These are phyloP conservation scores for Heliconius cydno DNA, from an alignment of 2,888 invertebrate genomes.

Conservation along the genomic window DNA sequence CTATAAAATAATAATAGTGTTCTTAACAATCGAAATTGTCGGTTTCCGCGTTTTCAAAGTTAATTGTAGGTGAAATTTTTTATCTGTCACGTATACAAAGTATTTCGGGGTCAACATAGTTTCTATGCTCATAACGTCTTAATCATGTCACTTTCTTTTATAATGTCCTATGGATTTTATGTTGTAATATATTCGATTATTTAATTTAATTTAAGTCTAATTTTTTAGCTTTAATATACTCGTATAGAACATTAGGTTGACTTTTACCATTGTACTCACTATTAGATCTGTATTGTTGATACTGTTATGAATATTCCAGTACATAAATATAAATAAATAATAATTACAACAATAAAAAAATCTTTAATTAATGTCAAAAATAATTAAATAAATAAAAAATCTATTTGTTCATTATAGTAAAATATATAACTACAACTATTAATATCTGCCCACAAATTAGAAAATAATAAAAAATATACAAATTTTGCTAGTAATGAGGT, in stretches of 20 bases:
- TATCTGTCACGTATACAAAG: conserved; percentile 21
- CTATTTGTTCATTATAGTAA: neutral
- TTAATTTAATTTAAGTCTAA: neutral
- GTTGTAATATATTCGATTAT: neutral
- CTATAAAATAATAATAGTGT: conserved; percentile 28
- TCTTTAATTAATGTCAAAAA: neutral
- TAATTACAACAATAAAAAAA: too few species aligned
- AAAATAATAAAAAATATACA: neutral
- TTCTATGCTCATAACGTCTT: conserved; percentile 18
- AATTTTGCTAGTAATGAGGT: conserved; percentile 14
- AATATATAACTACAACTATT: neutral
- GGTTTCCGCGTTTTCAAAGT: conserved; percentile 35
- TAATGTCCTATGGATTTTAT: conserved; percentile 14
- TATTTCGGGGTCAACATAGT: conserved; percentile 38
- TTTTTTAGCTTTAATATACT: too few species aligned
- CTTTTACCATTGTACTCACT: too few species aligned
- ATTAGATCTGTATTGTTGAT: neutral
- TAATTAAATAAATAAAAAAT: neutral
- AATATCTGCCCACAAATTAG: neutral
- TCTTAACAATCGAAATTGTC: conserved; percentile 9
- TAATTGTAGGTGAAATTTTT: conserved; percentile 44
- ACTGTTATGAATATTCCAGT: neutral
- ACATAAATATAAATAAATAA: neutral
- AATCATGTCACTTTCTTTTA: conserved; percentile 31
- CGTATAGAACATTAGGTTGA: too few species aligned